Evolutionary conservation across 1,140 invertebrate genomes (phyloP).

Genomic region (Ips nitidus): DNA sequence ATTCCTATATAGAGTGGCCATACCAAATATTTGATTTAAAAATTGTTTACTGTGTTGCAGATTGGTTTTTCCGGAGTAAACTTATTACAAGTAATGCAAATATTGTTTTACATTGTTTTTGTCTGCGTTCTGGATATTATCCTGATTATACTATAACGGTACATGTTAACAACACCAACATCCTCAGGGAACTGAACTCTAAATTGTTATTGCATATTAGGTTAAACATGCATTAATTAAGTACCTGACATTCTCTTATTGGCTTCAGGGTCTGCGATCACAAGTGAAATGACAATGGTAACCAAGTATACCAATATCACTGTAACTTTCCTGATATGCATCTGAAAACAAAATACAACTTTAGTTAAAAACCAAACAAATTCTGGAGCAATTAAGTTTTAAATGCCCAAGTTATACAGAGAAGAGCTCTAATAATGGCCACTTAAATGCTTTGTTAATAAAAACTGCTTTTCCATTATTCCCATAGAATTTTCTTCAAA

Average conservation of each 20-base stretch:
- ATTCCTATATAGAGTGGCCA: too few species aligned
- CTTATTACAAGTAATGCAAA: too few species aligned
- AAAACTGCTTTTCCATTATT: background rate
- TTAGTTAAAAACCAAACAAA: background rate
- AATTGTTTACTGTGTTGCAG: too few species aligned
- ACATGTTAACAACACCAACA: too few species aligned
- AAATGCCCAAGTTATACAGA: too few species aligned
- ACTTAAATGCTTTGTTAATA: background rate
- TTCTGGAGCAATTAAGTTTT: background rate
- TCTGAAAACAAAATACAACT: slow-evolving; percentile 31
- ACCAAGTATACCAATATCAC: slow-evolving; percentile 28
- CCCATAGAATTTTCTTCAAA: background rate
- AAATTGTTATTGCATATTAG: too few species aligned
- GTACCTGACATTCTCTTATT: slow-evolving; percentile 38
- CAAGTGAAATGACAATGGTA: slow-evolving; percentile 13
- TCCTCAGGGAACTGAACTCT: too few species aligned
- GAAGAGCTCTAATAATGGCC: background rate
- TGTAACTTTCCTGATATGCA: slow-evolving; percentile 29
- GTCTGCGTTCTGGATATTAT: too few species aligned
- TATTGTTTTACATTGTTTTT: too few species aligned
- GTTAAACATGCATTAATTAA: background rate
- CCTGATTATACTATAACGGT: too few species aligned
- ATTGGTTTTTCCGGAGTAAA: background rate
- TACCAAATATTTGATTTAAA: too few species aligned
- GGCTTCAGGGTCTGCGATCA: slow-evolving; percentile 18